Evolutionary conservation across 2,113 vertebrate species (phyloP).

Genomic region (Rafetus swinhoei): DNA sequence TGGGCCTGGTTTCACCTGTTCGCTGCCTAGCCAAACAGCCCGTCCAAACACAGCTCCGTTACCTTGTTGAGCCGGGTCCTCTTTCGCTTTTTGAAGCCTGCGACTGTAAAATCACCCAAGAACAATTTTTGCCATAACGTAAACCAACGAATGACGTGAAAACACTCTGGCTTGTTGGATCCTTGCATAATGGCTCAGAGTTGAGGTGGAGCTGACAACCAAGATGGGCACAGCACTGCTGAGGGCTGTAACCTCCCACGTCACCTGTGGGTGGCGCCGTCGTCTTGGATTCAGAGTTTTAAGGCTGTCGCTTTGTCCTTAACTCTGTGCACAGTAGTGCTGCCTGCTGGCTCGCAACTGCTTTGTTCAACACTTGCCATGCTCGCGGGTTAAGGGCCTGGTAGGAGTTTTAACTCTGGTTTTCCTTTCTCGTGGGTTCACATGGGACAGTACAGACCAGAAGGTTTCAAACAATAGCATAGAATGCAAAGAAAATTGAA

Average conservation of each 20-base stretch:
- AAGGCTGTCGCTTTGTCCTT: neutral
- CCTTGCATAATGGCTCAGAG: neutral
- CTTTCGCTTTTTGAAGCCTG: constrained; percentile 55
- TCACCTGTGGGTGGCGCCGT: neutral
- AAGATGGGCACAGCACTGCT: neutral
- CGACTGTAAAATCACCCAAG: constrained; percentile 64
- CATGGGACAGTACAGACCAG: too few species aligned
- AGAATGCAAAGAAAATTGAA: too few species aligned
- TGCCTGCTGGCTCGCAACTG: neutral
- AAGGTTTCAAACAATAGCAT: too few species aligned
- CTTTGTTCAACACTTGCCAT: too few species aligned
- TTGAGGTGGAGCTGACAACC: neutral
- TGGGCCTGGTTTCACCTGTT: constrained; percentile 65
- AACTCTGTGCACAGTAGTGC: neutral
- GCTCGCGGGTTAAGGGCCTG: too few species aligned
- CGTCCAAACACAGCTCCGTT: constrained; percentile 66
- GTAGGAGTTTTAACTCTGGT: too few species aligned
- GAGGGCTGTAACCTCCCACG: neutral
- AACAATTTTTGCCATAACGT: constrained; percentile 55
- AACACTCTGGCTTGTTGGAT: neutral
- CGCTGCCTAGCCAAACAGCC: constrained; percentile 70
- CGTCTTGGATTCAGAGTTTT: neutral
- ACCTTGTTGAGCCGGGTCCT: constrained; percentile 59
- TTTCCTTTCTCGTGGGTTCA: too few species aligned
- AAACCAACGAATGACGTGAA: constrained; percentile 21